Evolutionary conservation across 2,888 invertebrate genomes (phyloP).

Genomic region (Dendrolimus houi): DNA sequence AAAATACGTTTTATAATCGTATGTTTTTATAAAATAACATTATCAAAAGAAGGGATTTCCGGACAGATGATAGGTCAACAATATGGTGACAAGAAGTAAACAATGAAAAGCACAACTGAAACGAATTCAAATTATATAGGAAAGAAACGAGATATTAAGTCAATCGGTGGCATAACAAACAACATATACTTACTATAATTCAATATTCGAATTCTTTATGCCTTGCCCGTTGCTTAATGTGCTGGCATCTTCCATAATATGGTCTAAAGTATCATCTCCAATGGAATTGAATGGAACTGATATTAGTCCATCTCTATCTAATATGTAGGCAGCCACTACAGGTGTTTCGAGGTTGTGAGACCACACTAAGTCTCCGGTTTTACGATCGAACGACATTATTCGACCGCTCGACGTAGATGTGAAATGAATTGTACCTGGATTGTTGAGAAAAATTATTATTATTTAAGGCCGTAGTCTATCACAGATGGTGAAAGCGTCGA

Average conservation of each 20-base stretch:
- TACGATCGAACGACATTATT: slow-evolving; percentile 89
- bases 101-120: too few relatives aligned
- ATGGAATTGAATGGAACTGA: slow-evolving; percentile 93
- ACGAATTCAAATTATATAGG: too few relatives aligned
- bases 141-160: too few relatives aligned
- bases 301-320: slow-evolving; percentile 85
- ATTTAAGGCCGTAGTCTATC: background rate
- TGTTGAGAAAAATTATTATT: background rate
- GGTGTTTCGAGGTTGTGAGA: slow-evolving; percentile 91
- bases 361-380: slow-evolving; percentile 91
- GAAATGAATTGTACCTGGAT: slow-evolving; percentile 89
- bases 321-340: slow-evolving; percentile 90
- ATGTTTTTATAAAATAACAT: too few relatives aligned
- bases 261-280: slow-evolving; percentile 89
- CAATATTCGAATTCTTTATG: slow-evolving; percentile 76
- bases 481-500: too few relatives aligned
- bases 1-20: too few relatives aligned
- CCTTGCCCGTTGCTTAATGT: slow-evolving; percentile 73
- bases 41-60: too few relatives aligned
- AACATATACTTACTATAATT: slow-evolving; percentile 72
- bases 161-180: too few relatives aligned
- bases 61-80: too few relatives aligned
- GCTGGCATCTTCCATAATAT: slow-evolving; percentile 78
- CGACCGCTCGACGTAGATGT: slow-evolving; percentile 93
- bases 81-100: too few relatives aligned